Base-by-base conservation (phyloP, 2,113 vertebrate genomes). In the Calonectris borealis region DNA sequence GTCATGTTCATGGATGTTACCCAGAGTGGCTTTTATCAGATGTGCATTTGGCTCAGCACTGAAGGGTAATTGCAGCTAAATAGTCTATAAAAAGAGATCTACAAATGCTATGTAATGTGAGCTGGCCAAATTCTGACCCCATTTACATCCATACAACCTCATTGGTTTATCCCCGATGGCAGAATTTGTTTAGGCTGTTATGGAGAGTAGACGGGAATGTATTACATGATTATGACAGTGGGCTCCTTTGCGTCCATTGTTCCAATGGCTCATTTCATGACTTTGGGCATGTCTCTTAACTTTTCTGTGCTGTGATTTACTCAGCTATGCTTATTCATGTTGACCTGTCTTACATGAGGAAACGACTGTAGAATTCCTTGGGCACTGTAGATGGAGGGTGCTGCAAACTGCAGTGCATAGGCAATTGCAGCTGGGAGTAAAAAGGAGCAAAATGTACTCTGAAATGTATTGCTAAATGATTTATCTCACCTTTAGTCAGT, bases 61-160 rank as follows among this genome's bases (percentile, higher is more conserved):
- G 68, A 72, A 68, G 40, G 36, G 79, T 93, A 97, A 97, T 93
- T 94, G 78, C 82, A 90, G 68, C 77, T 91, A 91, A 95, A 90
- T 38, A 81, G 81, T 71, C 94, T 89, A 61, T 96, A 79, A 95
- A 96, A 91, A 90, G 38, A 84, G 55, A 40, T 42, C 81, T 94
- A 72, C 36, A 76, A 91, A 89, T 73, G 42, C 70, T 93, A 27
- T 42, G 29, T 73, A 72, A 46, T 70, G 62, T 62, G 76, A 78
- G 81, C 64, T 77, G 81, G 84, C 60, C 93, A 86, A 94, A 90
- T 90, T 75, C 48, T 78, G 65, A 90, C 64, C 65, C 55, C 16
- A 36, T 82, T 94, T 83, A 44, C 52, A 68, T 84, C 69, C 36
- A 5, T 32, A 25, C 57, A 76, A 38, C 29, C 36, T 70, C 64